These are phyloP conservation scores for Moxostoma hubbsi DNA, from an alignment of 2,797 vertebrate species.

Conservation along the genomic window DNA sequence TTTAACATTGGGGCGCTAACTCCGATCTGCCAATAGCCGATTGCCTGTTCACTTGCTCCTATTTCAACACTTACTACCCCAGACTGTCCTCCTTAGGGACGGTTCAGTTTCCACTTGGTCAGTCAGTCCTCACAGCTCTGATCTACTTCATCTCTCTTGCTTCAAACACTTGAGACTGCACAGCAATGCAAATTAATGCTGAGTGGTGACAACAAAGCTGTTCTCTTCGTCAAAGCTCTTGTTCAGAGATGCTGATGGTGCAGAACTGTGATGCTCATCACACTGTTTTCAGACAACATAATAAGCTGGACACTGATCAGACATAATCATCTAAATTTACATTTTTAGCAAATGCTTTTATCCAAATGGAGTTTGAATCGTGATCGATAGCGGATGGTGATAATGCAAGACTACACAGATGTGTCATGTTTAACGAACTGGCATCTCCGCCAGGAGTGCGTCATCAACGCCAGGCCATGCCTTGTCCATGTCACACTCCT, in stretches of 20 bases:
- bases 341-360: not conserved
- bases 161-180: conserved; percentile 18
- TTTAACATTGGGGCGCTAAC: not conserved
- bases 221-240: conserved; percentile 9
- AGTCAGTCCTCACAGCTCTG: conserved; percentile 59
- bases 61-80: conserved; percentile 30
- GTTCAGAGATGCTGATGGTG: conserved; percentile 1
- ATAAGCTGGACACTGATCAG: not conserved
- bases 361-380: no score
- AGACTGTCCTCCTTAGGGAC: conserved; percentile 47
- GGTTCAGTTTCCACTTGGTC: conserved; percentile 65
- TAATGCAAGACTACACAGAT: no score
- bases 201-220: conserved; percentile 2
- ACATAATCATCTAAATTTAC: not conserved
- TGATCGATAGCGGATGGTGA: no score
- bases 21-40: conserved; percentile 20
- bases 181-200: conserved; percentile 9
- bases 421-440: no score
- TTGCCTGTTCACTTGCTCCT: conserved; percentile 19
- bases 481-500: no score
- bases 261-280: not conserved
- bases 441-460: no score
- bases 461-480: no score
- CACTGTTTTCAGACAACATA: not conserved
- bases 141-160: conserved; percentile 62